Evolutionary conservation across 2,888 invertebrate species (phyloP), one percentile per base, ranked within the genome.

Genomic region (Napeogenes inachia): DNA sequence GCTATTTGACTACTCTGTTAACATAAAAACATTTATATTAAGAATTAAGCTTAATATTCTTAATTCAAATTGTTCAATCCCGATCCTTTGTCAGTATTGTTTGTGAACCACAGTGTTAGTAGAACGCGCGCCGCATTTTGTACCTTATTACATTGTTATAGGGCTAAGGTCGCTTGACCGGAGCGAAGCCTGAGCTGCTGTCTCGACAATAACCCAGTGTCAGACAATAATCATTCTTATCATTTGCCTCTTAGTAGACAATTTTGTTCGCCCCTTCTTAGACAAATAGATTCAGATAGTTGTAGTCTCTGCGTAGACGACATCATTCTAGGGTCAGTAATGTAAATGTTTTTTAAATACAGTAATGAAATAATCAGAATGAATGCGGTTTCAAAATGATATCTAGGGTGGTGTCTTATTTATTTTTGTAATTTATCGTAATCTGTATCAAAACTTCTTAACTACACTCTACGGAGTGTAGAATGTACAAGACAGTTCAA

Each of bases 131-230:
- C 60, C 64, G 60, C 75, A 77, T 79, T 74, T 85, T 85, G 85
- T 82, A 50, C 50, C 50, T 50, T 50, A 50, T 10, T 50, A 50
- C 50, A 50, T 50, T 50, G 50, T 50, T 50, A 50, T 50, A 50
- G 30, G 50, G 50, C 50, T 50, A 30, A 50, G 50, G 50, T 30
- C 30, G 30, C 84, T 85, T 83, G 77, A 71, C 85, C 85, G 84
- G 79, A 65, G 61, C 63, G 70, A 70, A 77, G 83, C 83, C 85
- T 68, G 73, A 87, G 82, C 90, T 90, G 90, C 90, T 90, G 90
- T 90, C 89, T 89, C 78, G 90, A 90, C 90, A 90, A 90, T 90
- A 90, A 90, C 87, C 89, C 87, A 89, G 89, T 90, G 90, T 89
- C 87, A 88, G 90, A 90, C 90, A 90, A 90, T 90, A 90, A 90